A percentile compares a stretch with the other conserved stretches of the same genome.
These are phyloP conservation scores for Anolis apletophallus DNA, from an alignment of 2,797 vertebrate genomes.

Conservation along the genomic window DNA sequence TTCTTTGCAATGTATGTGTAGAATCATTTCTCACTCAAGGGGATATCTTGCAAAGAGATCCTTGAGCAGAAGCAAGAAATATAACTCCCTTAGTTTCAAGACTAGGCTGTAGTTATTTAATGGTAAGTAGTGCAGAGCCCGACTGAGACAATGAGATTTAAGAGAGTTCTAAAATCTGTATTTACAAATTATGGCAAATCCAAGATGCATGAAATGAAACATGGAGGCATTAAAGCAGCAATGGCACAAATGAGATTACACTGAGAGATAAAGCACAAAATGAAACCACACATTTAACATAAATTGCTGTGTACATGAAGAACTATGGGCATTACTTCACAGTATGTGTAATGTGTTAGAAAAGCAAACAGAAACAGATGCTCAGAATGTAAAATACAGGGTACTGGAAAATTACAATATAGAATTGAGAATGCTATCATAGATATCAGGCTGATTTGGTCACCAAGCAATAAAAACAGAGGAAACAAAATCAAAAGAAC, in stretches of 20 bases:
- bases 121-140: constrained; percentile 1
- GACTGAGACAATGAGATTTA: constrained; percentile 35
- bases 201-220: constrained; percentile 45
- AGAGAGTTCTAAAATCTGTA: constrained; percentile 26
- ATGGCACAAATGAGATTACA: constrained; percentile 29
- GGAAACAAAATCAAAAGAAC: background rate
- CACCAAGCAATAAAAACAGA: background rate
- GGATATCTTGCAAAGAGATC: background rate
- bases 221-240: constrained; percentile 31
- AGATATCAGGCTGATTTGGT: background rate
- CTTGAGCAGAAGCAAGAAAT: background rate
- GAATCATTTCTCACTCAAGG: background rate
- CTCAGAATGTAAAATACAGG: constrained; percentile 5
- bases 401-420: background rate
- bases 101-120: constrained; percentile 20
- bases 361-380: background rate
- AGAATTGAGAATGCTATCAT: constrained; percentile 29
- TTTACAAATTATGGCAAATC: constrained; percentile 30
- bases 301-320: constrained; percentile 1
- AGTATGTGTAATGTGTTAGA: constrained; percentile 1
- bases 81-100: background rate
- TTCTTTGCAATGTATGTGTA: background rate
- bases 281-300: constrained; percentile 26
- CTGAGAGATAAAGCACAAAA: constrained; percentile 18
- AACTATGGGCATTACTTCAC: constrained; percentile 16